Base-by-base conservation (phyloP, 2,797 vertebrate genomes). In the Argentina silus region DNA sequence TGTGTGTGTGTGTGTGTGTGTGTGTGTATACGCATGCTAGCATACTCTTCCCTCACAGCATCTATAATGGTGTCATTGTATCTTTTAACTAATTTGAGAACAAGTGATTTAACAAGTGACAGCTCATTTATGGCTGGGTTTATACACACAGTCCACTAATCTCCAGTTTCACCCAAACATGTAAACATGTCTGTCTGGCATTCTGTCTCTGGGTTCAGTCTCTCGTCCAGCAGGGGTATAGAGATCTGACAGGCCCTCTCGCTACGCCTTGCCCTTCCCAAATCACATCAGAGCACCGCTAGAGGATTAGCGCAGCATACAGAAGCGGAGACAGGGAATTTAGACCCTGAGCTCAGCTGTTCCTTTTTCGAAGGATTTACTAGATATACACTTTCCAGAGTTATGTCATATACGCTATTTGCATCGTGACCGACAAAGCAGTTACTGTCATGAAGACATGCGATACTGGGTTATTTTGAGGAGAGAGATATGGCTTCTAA, bases 151-250 rank as follows among this genome's bases (percentile, higher is more conserved):
- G 69, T 48, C 0, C 70, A 50, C 23, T 61, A 56, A 81, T 82
- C 78, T 82, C 47, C 71, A 69, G 10, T 62, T 75, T 83, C 76
- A 83, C 69, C 70, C 73, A 78, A 77, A 81, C 79, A 81, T 79
- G 66, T 79, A 75, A 86, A 71, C 59, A 57, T 23, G 69, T 57
- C 53, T 23, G 67, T 43, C 56, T 70, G 68, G 10, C 11, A 19
- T 23, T 73, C 42, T 17, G 48, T 2, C 2, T 36, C 76, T 36
- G 27, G 27, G 27, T 36, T 36, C 27, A 36, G 27, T 36, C 27
- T 36, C 27, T 36, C 27, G 27, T 36, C 27, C 63, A 68, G 68
- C 1, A 6, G 1, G 64, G 19, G 45, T 64, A 15, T 0, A 6
- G 21, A 0, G 23, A 67, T 57, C 67, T 11, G 64, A 65, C 45